Conservation (phyloP, 2,797 vertebrate genomes). For the Hapalemur alaotrensis region DNA sequence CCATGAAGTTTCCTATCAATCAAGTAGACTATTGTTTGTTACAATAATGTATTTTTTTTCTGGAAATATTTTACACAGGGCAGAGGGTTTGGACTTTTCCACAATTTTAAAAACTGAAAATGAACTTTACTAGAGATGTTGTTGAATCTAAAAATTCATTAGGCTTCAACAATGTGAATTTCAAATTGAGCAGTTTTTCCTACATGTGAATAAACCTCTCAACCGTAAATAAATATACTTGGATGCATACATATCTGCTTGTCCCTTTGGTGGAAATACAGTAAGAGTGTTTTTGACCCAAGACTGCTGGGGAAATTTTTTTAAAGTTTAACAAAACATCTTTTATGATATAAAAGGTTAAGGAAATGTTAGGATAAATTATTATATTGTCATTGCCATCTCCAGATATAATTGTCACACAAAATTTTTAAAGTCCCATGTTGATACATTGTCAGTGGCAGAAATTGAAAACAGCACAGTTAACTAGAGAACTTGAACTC, state of each 20-base stretch:
- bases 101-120: constrained; percentile 18
- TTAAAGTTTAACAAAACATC: background rate
- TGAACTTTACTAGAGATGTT: background rate
- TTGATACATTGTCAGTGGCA: background rate
- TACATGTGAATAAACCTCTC: background rate
- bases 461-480: background rate
- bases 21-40: background rate
- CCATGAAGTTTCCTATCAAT: background rate
- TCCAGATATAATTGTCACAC: background rate
- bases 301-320: background rate
- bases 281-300: background rate
- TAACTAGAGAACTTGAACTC: background rate
- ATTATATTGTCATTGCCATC: background rate
- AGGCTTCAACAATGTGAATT: constrained; percentile 2
- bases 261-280: background rate
- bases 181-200: background rate
- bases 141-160: background rate
- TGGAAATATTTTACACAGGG: background rate
- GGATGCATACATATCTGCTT: background rate
- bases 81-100: background rate
- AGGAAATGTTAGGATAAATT: background rate
- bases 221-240: background rate
- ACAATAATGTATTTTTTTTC: background rate
- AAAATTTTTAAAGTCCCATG: background rate
- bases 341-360: background rate